Evolutionary conservation across 1,140 invertebrate genomes (phyloP).

Genomic region (Atta texana): DNA sequence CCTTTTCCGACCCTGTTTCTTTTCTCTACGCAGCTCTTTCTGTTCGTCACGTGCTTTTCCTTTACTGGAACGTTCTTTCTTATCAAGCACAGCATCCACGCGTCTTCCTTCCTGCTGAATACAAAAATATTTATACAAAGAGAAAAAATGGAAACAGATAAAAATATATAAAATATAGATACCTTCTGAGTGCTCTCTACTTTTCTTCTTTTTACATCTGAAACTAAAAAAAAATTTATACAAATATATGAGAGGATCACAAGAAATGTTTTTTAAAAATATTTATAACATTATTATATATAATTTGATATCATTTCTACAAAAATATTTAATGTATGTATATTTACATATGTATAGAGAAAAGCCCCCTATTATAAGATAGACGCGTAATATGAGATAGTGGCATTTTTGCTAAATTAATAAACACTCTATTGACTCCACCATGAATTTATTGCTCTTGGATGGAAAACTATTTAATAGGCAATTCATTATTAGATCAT

Average conservation of each 20-base stretch:
- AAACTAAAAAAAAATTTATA: conserved; percentile 66
- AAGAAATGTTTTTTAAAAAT: conserved; percentile 6
- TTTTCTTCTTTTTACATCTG: conserved; percentile 92
- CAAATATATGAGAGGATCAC: conserved; percentile 23
- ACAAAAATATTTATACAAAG: conserved; percentile 19
- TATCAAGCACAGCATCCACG: conserved; percentile 87
- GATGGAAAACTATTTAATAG: too few relatives aligned
- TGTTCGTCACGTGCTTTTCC: conserved; percentile 89
- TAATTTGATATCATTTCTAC: not conserved
- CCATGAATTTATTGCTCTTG: too few relatives aligned
- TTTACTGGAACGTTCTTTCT: conserved; percentile 90
- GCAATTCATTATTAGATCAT: too few relatives aligned
- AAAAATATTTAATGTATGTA: not conserved
- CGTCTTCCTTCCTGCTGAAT: conserved; percentile 86
- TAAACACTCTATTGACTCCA: too few relatives aligned
- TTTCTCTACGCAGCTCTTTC: conserved; percentile 91
- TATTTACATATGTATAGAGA: too few relatives aligned
- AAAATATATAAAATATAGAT: conserved; percentile 85
- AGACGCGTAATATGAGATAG: too few relatives aligned
- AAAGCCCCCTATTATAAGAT: too few relatives aligned
- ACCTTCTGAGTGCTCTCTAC: conserved; percentile 92
- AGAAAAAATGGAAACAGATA: conserved; percentile 24
- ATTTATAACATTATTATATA: conserved; percentile 4
- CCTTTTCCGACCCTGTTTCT: conserved; percentile 91
- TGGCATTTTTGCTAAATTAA: too few relatives aligned